A percentile compares a stretch with the other conserved stretches of the same genome.
Evolutionary conservation across 2,888 invertebrate genomes (phyloP).

Genomic region (Diarsia rubi): DNA sequence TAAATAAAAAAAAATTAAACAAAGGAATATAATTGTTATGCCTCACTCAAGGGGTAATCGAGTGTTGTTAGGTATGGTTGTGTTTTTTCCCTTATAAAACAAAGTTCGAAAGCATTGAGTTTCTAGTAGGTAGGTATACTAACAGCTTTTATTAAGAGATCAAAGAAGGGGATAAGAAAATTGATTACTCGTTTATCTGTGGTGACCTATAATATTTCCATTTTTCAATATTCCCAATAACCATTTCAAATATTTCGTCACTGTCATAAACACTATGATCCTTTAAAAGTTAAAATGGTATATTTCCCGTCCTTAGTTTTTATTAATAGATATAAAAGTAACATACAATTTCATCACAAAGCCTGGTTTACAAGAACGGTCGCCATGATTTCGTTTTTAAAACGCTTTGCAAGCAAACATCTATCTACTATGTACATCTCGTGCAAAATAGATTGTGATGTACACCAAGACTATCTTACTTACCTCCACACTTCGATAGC

Average conservation of each 20-base stretch:
- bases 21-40: no score
- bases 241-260: no score
- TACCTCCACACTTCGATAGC: background rate
- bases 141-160: background rate
- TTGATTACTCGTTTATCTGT: background rate
- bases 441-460: constrained; percentile 20
- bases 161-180: no score
- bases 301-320: no score
- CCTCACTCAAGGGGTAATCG: no score
- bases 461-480: constrained; percentile 17
- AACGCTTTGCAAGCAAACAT: constrained; percentile 1
- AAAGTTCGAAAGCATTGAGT: no score
- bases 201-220: background rate
- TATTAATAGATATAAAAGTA: background rate
- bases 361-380: background rate
- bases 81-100: background rate
- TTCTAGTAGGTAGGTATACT: no score
- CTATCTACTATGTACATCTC: constrained; percentile 5
- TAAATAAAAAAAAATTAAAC: no score
- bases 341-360: background rate
- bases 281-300: no score
- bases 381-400: background rate
- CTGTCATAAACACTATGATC: no score
- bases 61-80: no score
- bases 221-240: background rate